Evolutionary conservation across 2,113 vertebrate species (phyloP).

Genomic region (Rhea pennata): DNA sequence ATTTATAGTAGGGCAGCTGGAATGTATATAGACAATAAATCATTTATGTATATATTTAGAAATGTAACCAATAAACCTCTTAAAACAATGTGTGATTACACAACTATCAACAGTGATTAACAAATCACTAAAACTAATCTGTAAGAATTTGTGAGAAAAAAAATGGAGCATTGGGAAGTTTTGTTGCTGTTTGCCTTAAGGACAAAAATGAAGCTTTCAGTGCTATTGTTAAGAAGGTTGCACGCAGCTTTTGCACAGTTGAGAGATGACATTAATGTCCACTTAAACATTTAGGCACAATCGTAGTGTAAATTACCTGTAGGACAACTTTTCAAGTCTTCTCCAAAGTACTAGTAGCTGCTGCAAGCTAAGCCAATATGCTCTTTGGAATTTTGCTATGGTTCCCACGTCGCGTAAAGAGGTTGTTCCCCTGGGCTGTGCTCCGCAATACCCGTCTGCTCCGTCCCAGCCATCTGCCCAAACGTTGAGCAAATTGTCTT

Average conservation of each 20-base stretch:
- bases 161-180: fast-evolving
- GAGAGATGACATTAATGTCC: not conserved
- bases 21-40: not conserved
- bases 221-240: not conserved
- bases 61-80: not conserved
- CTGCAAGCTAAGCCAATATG: not conserved
- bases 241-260: not conserved
- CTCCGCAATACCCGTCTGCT: not conserved
- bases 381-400: not conserved
- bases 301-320: not conserved
- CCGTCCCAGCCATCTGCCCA: not conserved
- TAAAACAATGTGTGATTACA: not conserved
- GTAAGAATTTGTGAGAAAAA: not conserved
- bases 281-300: not conserved
- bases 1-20: not conserved
- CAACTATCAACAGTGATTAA: not conserved
- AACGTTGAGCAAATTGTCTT: not conserved
- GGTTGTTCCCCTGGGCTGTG: fast-evolving
- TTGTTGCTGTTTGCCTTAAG: not conserved
- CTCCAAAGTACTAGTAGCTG: not conserved
- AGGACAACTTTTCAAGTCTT: not conserved
- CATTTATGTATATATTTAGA: not conserved
- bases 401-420: not conserved
- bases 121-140: not conserved
- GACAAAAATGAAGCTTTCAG: not conserved